Evolutionary conservation across 2,888 invertebrate genomes (phyloP), one percentile per base, ranked within the genome.

Genomic region (Ochropacha duplaris): DNA sequence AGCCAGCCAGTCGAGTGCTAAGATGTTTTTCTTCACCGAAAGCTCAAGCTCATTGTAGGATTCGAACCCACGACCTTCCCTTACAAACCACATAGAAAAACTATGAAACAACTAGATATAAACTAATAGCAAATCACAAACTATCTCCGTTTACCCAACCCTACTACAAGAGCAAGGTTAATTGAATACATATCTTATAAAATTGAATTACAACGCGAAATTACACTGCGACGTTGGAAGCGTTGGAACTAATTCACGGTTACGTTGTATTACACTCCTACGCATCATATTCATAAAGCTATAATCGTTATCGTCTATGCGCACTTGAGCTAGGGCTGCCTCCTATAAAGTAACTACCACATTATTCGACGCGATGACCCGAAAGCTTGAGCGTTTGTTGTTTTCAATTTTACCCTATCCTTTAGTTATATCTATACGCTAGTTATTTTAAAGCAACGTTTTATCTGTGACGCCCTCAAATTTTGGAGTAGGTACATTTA

Each of bases 241-340:
- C 16, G 39, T 39, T 39, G 39, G 39, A 59, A 66, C 58, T 57
- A 59, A 34, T 34, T 39, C 8, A 16, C 44, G 19, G 44, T 44
- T 44, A 16, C 19, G 44, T 62, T 50, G 57, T 67, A 70, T 65
- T 62, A 62, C 60, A 55, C 55, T 51, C 55, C 55, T 55, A 65
- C 61, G 56, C 64, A 69, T 70, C 68, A 69, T 76, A 81, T 81
- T 79, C 77, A 75, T 65, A 64, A 71, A 64, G 74, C 74, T 75
- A 80, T 81, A 69, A 68, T 65, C 71, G 71, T 61, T 73, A 72
- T 71, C 62, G 62, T 49, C 55, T 56, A 44, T 59, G 65, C 62
- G 62, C 69, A 69, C 64, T 68, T 54, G 66, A 62, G 52, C 56
- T 44, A 56, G 65, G 70, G 67, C 65, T 61, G 50, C 39, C 54